Base-by-base conservation (phyloP, 2,797 vertebrate species). In the Chloroceryle amazona region DNA sequence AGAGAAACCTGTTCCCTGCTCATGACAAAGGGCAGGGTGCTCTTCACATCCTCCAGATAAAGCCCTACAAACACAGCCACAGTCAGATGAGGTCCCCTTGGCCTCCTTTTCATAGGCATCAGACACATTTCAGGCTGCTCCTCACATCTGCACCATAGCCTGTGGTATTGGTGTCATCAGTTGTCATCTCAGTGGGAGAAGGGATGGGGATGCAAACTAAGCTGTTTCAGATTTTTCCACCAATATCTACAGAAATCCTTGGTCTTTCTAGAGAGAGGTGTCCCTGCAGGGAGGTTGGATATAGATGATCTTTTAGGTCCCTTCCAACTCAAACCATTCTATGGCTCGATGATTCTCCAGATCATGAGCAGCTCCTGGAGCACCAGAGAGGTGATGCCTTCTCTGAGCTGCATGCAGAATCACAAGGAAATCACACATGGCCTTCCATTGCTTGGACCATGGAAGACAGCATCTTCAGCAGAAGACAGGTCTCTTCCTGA, bases 81-180 rank as follows among this genome's bases (percentile, higher is more conserved):
- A 4, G 49, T 3, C 72, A 73, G n/a, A 76, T 29, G n/a, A 73
- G 5, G 3, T 71, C 39, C 39, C 55, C 44, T 71, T 62, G 71
- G 39, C 17, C 26, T 9, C 9, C 63, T 18, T 67, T n/a, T 63
- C n/a, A 9, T 4, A 13, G 25, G 4, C 37, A 44, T 20, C 85
- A 74, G 21, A 16, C 23, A 39, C 23, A 33, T 13, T 66, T 44
- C 33, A 49, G 51, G 75, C 31, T 65, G 28, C 25, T 33, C 57
- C 52, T 60, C 51, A 22, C 63, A 71, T 51, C 63, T 65, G 9
- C 39, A n/a, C 39, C 0, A 0, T 0, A 0, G 15, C 31, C 11
- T 1, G 0, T 35, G n/a, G n/a, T 46, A 13, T 10, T 15, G n/a
- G 5, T 44, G 63, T 25, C 52, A 70, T 26, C 1, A 0, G 4